These are phyloP conservation scores for Panagrolaimus sp. DNA, from an alignment of 1,140 invertebrate species.

Conservation along the genomic window DNA sequence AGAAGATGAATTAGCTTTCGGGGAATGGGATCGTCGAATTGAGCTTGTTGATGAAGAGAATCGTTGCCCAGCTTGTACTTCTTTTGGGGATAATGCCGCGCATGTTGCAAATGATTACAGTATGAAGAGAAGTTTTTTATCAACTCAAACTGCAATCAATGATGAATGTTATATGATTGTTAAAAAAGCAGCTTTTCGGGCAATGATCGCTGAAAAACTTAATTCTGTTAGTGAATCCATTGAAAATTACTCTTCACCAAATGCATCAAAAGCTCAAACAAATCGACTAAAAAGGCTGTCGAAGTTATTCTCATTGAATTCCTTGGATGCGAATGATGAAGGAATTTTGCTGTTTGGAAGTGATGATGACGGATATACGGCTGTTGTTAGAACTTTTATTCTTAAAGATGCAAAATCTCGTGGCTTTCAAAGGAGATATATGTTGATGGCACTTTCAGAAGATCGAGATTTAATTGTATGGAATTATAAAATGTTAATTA, in stretches of 20 bases:
- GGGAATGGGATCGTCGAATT: neutral
- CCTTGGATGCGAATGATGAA: neutral
- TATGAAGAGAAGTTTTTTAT: neutral
- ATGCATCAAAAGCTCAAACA: neutral
- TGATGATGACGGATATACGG: neutral
- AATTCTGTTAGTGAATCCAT: neutral
- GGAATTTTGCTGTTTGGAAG: neutral
- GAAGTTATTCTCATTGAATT: neutral
- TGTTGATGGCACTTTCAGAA: neutral
- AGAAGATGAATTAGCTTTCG: neutral
- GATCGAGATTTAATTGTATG: neutral
- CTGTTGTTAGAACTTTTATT: neutral
- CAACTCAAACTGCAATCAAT: conserved; percentile 14
- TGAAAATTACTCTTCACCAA: neutral
- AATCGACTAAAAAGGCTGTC: too few species aligned
- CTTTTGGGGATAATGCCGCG: neutral
- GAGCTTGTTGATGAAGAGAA: neutral
- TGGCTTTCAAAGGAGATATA: neutral
- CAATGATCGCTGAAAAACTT: neutral
- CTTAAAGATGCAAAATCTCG: conserved; percentile 4
- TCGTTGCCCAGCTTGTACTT: neutral
- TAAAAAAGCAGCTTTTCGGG: neutral
- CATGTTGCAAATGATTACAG: neutral
- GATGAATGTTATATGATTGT: neutral
- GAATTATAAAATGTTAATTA: neutral